These are phyloP conservation scores for Auanema sp. DNA, from an alignment of 2,888 invertebrate species.

Conservation along the genomic window DNA sequence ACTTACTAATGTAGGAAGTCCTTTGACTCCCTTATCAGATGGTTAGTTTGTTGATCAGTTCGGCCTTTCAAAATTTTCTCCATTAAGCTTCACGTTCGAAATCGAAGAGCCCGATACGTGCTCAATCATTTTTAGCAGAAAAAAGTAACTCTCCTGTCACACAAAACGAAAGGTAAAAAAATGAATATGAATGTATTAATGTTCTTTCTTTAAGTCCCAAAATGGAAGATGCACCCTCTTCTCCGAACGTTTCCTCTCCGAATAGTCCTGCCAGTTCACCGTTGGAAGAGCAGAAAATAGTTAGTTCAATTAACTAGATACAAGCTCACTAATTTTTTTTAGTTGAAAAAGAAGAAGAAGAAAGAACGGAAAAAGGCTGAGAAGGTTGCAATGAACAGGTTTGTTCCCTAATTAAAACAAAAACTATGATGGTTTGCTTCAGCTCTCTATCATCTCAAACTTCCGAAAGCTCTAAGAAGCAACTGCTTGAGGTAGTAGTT, in stretches of 20 bases:
- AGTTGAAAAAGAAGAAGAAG: constrained; percentile 3
- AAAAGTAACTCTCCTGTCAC: neutral
- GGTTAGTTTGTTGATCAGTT: constrained; percentile 1
- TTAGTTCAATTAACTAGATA: no score
- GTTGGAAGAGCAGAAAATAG: no score
- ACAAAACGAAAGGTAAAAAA: neutral
- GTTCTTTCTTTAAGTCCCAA: no score
- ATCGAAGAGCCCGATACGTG: constrained; percentile 17
- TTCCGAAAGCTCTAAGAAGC: neutral
- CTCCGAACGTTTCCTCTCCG: no score
- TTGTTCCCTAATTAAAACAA: neutral
- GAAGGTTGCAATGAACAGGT: neutral
- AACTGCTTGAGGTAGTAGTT: neutral
- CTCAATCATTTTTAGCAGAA: neutral
- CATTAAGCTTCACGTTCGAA: constrained; percentile 17
- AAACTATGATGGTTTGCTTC: constrained; percentile 1
- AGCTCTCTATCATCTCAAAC: neutral
- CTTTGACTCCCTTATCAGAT: constrained; percentile 18
- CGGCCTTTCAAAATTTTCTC: neutral
- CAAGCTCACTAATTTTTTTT: no score
- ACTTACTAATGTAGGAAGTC: constrained; percentile 21
- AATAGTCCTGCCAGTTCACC: no score
- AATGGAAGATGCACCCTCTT: no score
- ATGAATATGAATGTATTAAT: no score
- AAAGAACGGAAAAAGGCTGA: neutral